Percentiles rank a stretch among this genome's conserved stretches.
Conservation (phyloP, 2,888 invertebrate species). For the Sminthurinus aureus region DNA sequence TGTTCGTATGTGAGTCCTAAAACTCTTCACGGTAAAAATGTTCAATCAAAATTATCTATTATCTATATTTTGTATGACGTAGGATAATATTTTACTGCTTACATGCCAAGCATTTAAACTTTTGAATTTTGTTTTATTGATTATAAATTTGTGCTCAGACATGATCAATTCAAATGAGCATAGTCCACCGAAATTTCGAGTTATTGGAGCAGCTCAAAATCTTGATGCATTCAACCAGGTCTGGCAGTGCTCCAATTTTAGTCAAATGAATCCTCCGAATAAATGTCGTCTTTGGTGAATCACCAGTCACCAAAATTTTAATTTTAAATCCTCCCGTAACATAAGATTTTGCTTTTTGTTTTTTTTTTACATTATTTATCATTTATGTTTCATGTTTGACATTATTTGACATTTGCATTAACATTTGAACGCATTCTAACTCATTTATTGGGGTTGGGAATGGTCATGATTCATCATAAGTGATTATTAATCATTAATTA, state of each 20-base stretch:
- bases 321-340: too few species aligned
- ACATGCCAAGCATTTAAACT: background rate
- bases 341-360: too few species aligned
- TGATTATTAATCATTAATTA: too few species aligned
- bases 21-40: constrained; percentile 66
- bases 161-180: constrained; percentile 77
- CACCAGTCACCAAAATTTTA: too few species aligned
- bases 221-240: constrained; percentile 75
- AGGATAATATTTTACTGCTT: background rate
- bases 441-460: too few species aligned
- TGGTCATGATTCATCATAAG: too few species aligned
- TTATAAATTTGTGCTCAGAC: constrained; percentile 60
- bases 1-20: constrained; percentile 56
- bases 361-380: too few species aligned
- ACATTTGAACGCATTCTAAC: too few species aligned
- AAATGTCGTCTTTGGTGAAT: constrained; percentile 54
- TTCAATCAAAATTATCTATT: background rate
- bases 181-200: constrained; percentile 75
- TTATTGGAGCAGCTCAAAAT: constrained; percentile 75
- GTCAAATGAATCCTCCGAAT: constrained; percentile 68
- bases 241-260: constrained; percentile 68
- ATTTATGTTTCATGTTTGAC: too few species aligned
- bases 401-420: too few species aligned
- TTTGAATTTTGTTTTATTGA: constrained; percentile 60
- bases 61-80: too few species aligned